Evolutionary conservation across 2,113 vertebrate genomes (phyloP), one percentile per base, ranked within the genome.

Genomic region (Theristicus caerulescens): DNA sequence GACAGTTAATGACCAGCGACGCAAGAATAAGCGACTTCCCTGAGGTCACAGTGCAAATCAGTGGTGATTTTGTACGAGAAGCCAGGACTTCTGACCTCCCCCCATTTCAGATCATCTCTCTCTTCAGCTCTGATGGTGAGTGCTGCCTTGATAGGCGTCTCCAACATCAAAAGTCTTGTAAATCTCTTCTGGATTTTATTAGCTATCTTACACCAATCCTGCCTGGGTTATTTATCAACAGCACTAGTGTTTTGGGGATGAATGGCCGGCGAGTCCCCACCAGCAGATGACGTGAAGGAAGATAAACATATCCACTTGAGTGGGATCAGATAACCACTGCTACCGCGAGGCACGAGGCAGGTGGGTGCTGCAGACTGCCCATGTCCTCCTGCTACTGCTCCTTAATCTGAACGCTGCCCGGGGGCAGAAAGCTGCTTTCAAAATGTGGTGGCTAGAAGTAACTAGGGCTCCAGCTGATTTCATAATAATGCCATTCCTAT

Each of bases 341-440:
- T 32, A 9, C 18, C 4, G 6, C 4, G 3, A 51, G 36, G 73
- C 19, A 22, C 0, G 1, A 26, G 25, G 46, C 54, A 51, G 71
- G 52, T 2, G 4, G 40, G 52, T 16, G 72, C 90, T 78, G 77
- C 73, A 49, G 31, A 1, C 59, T 49, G 47, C 88, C 67, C 3
- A 0, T 6, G 17, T 16, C 0, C 1, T 32, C 19, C 71, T 78
- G 76, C 66, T 9, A 0, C 47, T 2, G 13, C 6, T 77, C 34
- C 51, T 73, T 15, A 2, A 10, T 31, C 58, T 49, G 80, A 76
- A 26, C 24, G 6, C 51, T 80, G 86, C 46, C 61, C 77, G 36
- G 46, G 47, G 64, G 6, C 83, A 61, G 51, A 22, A 57, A 90
- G 71, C 77, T 54, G 38, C 73, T 71, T 71, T 42, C 61, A 42